Percentiles rank a stretch among this genome's conserved stretches.
phyloP scores from a whole-genome alignment of 2,113 vertebrate genomes.

The Cyprinodon variegatus region DNA sequence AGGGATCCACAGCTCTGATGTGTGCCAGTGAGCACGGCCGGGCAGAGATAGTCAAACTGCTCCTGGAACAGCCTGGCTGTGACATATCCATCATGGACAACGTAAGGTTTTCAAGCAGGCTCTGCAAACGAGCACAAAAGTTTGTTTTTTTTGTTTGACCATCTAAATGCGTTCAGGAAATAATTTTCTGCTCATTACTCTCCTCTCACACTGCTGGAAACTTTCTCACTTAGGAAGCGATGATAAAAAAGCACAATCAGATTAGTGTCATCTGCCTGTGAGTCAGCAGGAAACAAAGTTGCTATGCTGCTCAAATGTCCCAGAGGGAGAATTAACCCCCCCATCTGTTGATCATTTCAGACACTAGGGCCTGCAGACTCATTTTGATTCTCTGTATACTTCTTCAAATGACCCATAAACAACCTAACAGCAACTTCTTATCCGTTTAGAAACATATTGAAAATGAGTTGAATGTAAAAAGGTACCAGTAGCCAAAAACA shows the following conservation, averaged over 20 bases:
- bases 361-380: constrained; percentile 19
- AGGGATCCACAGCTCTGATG: constrained; percentile 96
- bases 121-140: neutral
- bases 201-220: constrained; percentile 10
- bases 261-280: constrained; percentile 40
- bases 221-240: neutral
- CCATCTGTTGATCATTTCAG: constrained; percentile 27
- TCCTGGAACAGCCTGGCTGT: constrained; percentile 88
- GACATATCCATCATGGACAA: constrained; percentile 87
- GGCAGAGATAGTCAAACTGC: constrained; percentile 85
- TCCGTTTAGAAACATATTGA: neutral
- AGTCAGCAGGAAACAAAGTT: constrained; percentile 31
- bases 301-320: constrained; percentile 14
- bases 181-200: constrained; percentile 27
- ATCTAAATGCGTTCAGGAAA: constrained; percentile 64
- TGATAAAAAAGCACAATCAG: constrained; percentile 12
- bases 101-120: constrained; percentile 74
- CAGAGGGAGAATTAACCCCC: constrained; percentile 13
- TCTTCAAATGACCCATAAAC: constrained; percentile 10
- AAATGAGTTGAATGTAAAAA: neutral
- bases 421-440: constrained; percentile 5
- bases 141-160: neutral
- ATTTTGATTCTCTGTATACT: constrained; percentile 2
- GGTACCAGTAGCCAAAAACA: neutral
- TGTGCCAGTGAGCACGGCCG: constrained; percentile 93